Percentiles rank a stretch among this genome's conserved stretches.
Conservation (phyloP, 1,140 invertebrate species). For the Meteorus sp. region DNA sequence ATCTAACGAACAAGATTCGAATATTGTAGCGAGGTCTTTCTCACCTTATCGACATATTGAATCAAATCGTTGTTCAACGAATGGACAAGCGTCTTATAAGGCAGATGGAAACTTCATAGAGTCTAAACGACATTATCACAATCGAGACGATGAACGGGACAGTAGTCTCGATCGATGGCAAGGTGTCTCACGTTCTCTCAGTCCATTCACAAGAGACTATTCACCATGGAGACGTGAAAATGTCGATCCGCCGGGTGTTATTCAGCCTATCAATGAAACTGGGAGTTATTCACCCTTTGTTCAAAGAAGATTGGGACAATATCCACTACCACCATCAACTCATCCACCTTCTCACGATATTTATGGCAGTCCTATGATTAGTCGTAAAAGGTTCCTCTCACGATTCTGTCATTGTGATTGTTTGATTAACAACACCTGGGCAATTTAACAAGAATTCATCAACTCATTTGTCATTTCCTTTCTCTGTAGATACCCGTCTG, state of each 20-base stretch:
- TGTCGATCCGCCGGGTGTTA: constrained; percentile 53
- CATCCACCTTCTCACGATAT: constrained; percentile 47
- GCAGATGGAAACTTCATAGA: constrained; percentile 31
- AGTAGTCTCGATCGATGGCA: constrained; percentile 47
- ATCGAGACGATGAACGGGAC: constrained; percentile 43
- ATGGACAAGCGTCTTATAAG: constrained; percentile 19
- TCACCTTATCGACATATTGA: constrained; percentile 36
- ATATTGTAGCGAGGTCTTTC: constrained; percentile 27
- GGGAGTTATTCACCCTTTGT: constrained; percentile 47
- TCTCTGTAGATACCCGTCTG: constrained; percentile 50
- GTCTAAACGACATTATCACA: constrained; percentile 38
- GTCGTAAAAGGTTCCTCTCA: constrained; percentile 53
- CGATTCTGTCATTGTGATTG: constrained; percentile 3
- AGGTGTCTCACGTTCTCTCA: constrained; percentile 47
- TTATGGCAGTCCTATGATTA: constrained; percentile 56
- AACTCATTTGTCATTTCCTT: too few species aligned
- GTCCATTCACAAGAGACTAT: constrained; percentile 54
- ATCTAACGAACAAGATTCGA: constrained; percentile 16
- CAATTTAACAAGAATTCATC: too few species aligned
- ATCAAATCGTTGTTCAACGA: constrained; percentile 35
- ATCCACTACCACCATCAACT: constrained; percentile 40
- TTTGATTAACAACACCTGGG: too few species aligned
- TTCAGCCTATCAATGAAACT: constrained; percentile 45
- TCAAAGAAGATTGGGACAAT: constrained; percentile 45
- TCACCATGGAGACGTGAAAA: constrained; percentile 57